Conservation (phyloP, 35 echinoderm and acorn worm genomes). For the Patiria miniata region DNA sequence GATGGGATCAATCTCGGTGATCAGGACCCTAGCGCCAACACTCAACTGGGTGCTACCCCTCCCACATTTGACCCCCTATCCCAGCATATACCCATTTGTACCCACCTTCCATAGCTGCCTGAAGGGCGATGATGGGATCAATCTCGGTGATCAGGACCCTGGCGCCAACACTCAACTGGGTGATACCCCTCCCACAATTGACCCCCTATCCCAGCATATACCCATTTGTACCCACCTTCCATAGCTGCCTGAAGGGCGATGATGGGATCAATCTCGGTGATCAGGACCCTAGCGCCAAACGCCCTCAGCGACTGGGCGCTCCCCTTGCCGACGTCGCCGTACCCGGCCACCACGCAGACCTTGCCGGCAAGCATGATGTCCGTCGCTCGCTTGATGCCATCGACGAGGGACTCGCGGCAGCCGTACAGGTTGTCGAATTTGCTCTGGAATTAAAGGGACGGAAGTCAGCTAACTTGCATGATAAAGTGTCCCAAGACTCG, state of each 20-base stretch:
- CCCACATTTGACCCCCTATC: conserved; percentile 31
- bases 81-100: not conserved
- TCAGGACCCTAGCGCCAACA: conserved; percentile 71
- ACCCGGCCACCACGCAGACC: conserved; percentile 81
- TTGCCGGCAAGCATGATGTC: conserved; percentile 99
- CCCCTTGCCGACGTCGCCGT: conserved; percentile 98
- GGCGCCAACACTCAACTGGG: conserved; percentile 10
- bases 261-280: conserved; percentile 99
- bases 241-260: conserved; percentile 95
- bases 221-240: conserved; percentile 73
- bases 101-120: conserved; percentile 98
- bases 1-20: conserved; percentile 98
- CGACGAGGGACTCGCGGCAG: conserved; percentile 91
- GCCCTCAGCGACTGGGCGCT: conserved; percentile 95
- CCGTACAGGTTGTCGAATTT: conserved; percentile 99
- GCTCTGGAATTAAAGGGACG: conserved; percentile 57
- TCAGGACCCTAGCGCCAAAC: conserved; percentile 92
- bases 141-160: conserved; percentile 94
- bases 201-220: not conserved
- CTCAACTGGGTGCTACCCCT: conserved; percentile 92
- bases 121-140: conserved; percentile 95
- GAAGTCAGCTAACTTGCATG: not conserved
- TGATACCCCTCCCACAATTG: too few relatives aligned
- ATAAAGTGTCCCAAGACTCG: not conserved
- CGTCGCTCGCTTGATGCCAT: conserved; percentile 97